These are phyloP conservation scores for Schizopygopsis malacanthus DNA, from an alignment of 2,797 vertebrate genomes.

Conservation along the genomic window DNA sequence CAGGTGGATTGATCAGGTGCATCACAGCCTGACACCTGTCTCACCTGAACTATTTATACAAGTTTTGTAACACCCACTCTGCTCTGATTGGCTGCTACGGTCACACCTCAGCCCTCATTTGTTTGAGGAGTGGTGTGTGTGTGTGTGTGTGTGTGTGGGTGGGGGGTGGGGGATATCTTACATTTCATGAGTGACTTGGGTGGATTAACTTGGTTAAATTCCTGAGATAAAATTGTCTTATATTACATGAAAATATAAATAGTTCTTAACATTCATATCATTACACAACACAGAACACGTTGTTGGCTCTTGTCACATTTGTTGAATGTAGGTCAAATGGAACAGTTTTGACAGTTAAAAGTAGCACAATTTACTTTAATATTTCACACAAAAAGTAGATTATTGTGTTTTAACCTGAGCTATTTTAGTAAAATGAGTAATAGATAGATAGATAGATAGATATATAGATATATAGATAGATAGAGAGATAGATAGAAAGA, in stretches of 20 bases:
- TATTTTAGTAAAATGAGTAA: not conserved
- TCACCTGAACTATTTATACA: constrained; percentile 67
- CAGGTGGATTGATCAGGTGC: constrained; percentile 58
- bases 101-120: constrained; percentile 56
- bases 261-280: not conserved
- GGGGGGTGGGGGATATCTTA: not conserved
- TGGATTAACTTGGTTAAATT: constrained; percentile 8
- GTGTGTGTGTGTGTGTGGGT: not conserved
- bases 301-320: not conserved
- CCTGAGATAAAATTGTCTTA: not conserved
- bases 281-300: not conserved
- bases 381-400: not conserved
- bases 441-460: not conserved
- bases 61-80: constrained; percentile 58
- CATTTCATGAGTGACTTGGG: not conserved
- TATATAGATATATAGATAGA: too few relatives aligned
- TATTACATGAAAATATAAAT: not conserved
- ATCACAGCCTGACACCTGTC: constrained; percentile 61
- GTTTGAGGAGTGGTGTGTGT: constrained; percentile 29
- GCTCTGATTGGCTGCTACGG: constrained; percentile 59
- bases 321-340: not conserved
- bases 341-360: not conserved
- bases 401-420: not conserved
- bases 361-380: not conserved
- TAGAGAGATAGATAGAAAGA: not conserved